Conservation (phyloP, 2,888 invertebrate species). For the Junonia oenone region DNA sequence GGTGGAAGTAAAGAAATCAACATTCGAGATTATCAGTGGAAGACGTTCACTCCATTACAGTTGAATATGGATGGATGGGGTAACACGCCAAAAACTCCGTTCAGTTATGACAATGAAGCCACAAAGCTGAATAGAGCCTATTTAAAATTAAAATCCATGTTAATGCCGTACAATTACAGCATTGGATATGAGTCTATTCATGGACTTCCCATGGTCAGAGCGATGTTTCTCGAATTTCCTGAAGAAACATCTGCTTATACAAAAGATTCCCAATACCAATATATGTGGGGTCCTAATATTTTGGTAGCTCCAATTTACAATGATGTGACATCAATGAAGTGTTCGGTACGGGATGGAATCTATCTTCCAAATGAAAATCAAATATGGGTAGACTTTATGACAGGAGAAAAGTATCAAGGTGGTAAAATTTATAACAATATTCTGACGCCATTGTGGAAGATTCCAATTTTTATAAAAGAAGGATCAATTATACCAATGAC, state of each 20-base stretch:
- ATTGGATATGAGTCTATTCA: slow-evolving; percentile 52
- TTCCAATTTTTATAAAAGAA: slow-evolving; percentile 63
- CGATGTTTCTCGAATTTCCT: slow-evolving; percentile 67
- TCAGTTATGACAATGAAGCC: slow-evolving; percentile 56
- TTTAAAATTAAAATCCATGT: slow-evolving; percentile 64
- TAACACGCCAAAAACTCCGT: slow-evolving; percentile 57
- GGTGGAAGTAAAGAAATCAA: slow-evolving; percentile 55
- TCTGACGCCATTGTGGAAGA: slow-evolving; percentile 58
- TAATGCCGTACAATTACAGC: slow-evolving; percentile 67
- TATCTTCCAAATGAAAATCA: slow-evolving; percentile 56
- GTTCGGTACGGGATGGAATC: slow-evolving; percentile 50
- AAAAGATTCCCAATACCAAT: slow-evolving; percentile 65
- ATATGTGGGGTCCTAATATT: slow-evolving; percentile 69
- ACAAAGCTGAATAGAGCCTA: slow-evolving; percentile 60
- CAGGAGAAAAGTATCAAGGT: slow-evolving; percentile 62
- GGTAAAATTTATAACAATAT: slow-evolving; percentile 61
- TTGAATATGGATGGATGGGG: slow-evolving; percentile 75
- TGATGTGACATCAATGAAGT: slow-evolving; percentile 31
- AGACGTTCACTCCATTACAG: slow-evolving; percentile 66
- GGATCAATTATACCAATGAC: slow-evolving; percentile 67
- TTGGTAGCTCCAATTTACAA: slow-evolving; percentile 65
- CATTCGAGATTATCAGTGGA: slow-evolving; percentile 70
- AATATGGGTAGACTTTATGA: slow-evolving; percentile 64
- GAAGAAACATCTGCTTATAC: slow-evolving; percentile 49
- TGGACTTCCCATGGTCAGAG: slow-evolving; percentile 64